Conservation (phyloP, 1,140 invertebrate genomes). For the Aphelinus atriplicis region DNA sequence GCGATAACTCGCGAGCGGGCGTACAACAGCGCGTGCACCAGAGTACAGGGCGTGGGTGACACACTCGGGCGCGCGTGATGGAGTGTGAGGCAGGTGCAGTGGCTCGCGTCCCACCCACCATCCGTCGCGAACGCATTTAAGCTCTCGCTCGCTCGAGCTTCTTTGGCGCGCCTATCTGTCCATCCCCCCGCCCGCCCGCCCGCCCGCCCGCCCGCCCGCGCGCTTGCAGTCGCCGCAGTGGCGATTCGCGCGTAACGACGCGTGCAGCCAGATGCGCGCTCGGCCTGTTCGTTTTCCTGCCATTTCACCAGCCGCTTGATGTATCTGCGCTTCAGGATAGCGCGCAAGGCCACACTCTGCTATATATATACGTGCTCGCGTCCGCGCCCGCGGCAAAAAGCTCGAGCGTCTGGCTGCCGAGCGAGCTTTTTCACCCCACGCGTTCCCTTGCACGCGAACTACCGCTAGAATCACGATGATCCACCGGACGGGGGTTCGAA, state of each 20-base stretch:
- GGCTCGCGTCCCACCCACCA: conserved; percentile 14
- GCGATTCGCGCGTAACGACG: conserved; percentile 46
- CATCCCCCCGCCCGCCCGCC: conserved; percentile 29
- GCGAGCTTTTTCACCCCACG: conserved; percentile 9
- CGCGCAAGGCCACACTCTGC: conserved; percentile 5
- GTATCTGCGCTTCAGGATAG: conserved; percentile 1
- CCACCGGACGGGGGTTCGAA: too few species aligned
- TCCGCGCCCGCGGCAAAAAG: conserved; percentile 4
- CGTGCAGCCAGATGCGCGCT: conserved; percentile 25
- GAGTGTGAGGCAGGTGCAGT: conserved; percentile 63
- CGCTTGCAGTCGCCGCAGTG: conserved; percentile 15
- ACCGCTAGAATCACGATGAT: too few species aligned
- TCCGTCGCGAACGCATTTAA: conserved; percentile 16
- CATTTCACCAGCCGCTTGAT: neutral
- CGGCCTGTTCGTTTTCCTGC: neutral
- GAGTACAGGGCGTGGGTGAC: conserved; percentile 64
- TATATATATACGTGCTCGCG: neutral
- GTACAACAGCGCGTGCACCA: conserved; percentile 63
- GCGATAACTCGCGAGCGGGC: conserved; percentile 46
- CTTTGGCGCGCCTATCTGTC: neutral
- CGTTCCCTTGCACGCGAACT: neutral
- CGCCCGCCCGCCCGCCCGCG: conserved; percentile 33
- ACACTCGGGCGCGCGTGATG: conserved; percentile 54
- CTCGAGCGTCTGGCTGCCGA: neutral
- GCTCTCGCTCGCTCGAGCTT: neutral